These are phyloP conservation scores for Philopedon plagiatum DNA, from an alignment of 2,888 invertebrate genomes.

Conservation along the genomic window DNA sequence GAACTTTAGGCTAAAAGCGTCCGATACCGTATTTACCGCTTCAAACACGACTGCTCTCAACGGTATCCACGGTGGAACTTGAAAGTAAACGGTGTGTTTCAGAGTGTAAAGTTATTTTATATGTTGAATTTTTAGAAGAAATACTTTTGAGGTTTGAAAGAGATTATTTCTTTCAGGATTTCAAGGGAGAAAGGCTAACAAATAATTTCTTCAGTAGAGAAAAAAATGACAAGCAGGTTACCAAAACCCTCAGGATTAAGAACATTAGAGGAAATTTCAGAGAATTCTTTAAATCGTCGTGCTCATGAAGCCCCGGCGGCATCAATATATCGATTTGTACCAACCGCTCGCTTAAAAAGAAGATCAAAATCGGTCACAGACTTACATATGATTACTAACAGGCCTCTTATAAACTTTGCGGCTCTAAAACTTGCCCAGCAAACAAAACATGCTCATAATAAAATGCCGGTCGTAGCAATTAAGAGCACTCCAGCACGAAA, in stretches of 20 bases:
- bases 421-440: neutral
- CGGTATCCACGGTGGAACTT: too few relatives aligned
- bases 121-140: too few relatives aligned
- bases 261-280: conserved; percentile 25
- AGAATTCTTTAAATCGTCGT: conserved; percentile 8
- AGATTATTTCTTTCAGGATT: too few relatives aligned
- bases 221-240: conserved; percentile 24
- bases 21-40: too few relatives aligned
- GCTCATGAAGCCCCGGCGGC: conserved; percentile 7
- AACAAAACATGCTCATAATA: neutral
- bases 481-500: conserved; percentile 16
- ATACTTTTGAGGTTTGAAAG: too few relatives aligned
- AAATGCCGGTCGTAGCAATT: neutral
- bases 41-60: too few relatives aligned
- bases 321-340: neutral
- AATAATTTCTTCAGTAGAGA: conserved; percentile 4
- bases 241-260: conserved; percentile 45
- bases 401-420: neutral
- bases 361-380: conserved; percentile 52
- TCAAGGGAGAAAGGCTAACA: neutral
- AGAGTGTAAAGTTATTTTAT: too few relatives aligned
- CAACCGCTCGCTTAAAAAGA: conserved; percentile 15
- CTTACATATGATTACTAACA: conserved; percentile 15
- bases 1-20: too few relatives aligned
- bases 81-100: too few relatives aligned